A percentile compares a stretch with the other conserved stretches of the same genome.
Conservation (phyloP, 1,140 invertebrate species). For the Vanessa tameamea region DNA sequence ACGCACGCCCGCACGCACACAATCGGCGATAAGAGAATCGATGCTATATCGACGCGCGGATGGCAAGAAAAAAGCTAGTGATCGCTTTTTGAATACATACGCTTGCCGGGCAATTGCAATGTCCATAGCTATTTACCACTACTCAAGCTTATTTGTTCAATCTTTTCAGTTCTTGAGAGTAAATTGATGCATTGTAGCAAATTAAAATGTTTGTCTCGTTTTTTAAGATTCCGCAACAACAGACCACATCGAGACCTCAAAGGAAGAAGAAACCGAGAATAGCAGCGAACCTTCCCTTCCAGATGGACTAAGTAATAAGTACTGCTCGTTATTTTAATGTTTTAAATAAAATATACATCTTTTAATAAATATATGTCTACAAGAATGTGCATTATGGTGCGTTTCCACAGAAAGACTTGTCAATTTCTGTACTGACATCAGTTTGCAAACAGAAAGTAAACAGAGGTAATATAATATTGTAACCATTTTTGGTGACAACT, state of each 20-base stretch:
- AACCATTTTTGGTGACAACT: too few relatives aligned
- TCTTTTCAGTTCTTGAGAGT: too few relatives aligned
- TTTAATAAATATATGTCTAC: conserved; percentile 8
- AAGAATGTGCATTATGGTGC: neutral
- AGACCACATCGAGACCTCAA: conserved; percentile 41
- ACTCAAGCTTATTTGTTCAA: neutral
- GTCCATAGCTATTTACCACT: too few relatives aligned
- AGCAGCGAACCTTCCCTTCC: conserved; percentile 80
- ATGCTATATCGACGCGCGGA: too few relatives aligned
- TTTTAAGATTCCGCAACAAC: conserved; percentile 54
- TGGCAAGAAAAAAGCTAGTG: too few relatives aligned
- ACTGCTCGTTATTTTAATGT: neutral
- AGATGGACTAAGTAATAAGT: conserved; percentile 50
- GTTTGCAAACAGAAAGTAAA: too few relatives aligned
- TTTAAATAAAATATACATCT: conserved; percentile 2
- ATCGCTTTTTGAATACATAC: too few relatives aligned
- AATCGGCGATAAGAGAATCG: too few relatives aligned
- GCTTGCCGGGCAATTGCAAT: too few relatives aligned
- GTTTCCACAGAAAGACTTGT: too few relatives aligned
- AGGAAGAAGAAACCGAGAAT: conserved; percentile 79
- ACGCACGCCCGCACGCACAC: too few relatives aligned
- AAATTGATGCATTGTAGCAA: neutral
- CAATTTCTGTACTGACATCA: neutral
- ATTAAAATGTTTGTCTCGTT: neutral
- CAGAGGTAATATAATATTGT: too few relatives aligned